Base-by-base conservation (phyloP, 1,140 invertebrate genomes). In the Littorina saxatilis region DNA sequence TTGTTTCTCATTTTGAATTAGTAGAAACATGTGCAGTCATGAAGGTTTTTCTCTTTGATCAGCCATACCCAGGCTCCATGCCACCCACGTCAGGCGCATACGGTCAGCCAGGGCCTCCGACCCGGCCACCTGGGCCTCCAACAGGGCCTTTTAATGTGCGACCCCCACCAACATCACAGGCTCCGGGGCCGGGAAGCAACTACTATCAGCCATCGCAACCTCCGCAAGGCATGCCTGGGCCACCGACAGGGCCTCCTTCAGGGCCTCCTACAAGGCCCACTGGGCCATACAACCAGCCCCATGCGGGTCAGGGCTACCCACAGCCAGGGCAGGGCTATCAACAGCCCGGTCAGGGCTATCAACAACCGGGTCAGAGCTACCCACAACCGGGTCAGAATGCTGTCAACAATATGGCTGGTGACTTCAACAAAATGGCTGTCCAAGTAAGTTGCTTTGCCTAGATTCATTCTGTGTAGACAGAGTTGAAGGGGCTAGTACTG, bases 371-470 rank as follows among this genome's bases (percentile, higher is more conserved):
- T 7, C 68, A 27, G 1, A 50, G 43, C 4, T 40, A 43, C 39
- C 43, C 66, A 17, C 68, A 72, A 15, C 29, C 47, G 35, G 68
- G 79, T 15, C 79, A 73, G 7, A 80, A 74, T n/a, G 50, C 68
- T 58, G 37, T 74, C 23, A 61, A 52, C 70, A 61, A 27, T 50
- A 73, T 80, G 79, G 66, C 70, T 39, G 40, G 68, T 23, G 68
- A 80, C 32, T 80, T 80, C 68, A 73, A 35, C 68, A 80, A 29
- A 27, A 61, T 80, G 68, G 70, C 17, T 20, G 50, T 80, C 32
- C 58, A 73, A 74, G 79, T 80, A 40, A 80, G 79, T 58, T 17
- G 7, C n/a, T 40, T 63, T 74, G 55, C 66, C 43, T 17, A 32
- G n/a, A 37, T 43, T 7, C 9, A 29, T 20, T 35, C n/a, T n/a